phyloP scores from a whole-genome alignment of 1,140 invertebrate species.

The Dendroctonus valens region DNA sequence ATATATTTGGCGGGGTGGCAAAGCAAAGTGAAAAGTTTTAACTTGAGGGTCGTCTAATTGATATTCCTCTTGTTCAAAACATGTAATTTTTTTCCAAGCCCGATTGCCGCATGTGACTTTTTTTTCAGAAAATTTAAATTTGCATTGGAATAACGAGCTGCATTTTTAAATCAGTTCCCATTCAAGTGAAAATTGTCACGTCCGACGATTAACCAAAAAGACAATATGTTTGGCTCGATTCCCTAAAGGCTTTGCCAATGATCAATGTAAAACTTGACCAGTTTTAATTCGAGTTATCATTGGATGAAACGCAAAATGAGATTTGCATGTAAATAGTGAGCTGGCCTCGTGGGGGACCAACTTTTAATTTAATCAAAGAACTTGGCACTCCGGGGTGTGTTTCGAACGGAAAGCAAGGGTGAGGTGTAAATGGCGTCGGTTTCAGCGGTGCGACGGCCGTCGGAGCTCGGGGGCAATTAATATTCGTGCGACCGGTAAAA shows the following conservation, averaged over 20 bases:
- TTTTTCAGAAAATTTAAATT: background rate
- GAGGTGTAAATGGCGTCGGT: constrained; percentile 50
- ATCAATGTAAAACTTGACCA: background rate
- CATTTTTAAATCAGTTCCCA: no score
- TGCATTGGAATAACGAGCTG: background rate
- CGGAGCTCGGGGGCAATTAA: constrained; percentile 44
- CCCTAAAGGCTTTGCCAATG: no score
- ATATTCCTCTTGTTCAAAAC: background rate
- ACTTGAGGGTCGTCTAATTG: constrained; percentile 10
- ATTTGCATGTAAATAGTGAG: constrained; percentile 51
- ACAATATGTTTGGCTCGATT: no score
- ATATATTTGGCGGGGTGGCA: constrained; percentile 23
- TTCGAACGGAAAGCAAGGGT: constrained; percentile 39
- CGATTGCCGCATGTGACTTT: background rate
- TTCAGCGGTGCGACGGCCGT: constrained; percentile 43
- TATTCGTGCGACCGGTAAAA: constrained; percentile 41
- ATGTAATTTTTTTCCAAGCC: no score
- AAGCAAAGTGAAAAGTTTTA: constrained; percentile 25
- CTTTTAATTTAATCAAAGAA: constrained; percentile 54
- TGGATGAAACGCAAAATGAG: constrained; percentile 48
- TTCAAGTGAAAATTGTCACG: no score
- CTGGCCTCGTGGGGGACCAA: constrained; percentile 40
- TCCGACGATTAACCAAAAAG: no score
- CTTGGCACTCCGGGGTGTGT: constrained; percentile 49
- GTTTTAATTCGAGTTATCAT: constrained; percentile 24